Evolutionary conservation across 2,113 vertebrate genomes (phyloP), one percentile per base, ranked within the genome.

Genomic region (Nesogale talazaci): DNA sequence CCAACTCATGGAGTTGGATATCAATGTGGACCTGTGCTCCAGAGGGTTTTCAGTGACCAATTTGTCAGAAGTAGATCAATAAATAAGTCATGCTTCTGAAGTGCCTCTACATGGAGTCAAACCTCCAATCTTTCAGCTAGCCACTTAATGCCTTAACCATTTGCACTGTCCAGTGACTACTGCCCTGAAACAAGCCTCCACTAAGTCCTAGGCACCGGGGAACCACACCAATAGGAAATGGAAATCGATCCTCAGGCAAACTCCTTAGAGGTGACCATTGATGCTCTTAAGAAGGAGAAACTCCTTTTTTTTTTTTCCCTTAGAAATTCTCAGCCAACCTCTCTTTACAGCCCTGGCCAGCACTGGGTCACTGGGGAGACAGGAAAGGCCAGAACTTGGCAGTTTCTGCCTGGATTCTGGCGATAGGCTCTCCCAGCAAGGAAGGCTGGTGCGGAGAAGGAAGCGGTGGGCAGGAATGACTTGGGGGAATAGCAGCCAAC

Each of bases 251-350:
- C 42, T 46, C 27, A 31, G 17, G 31, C 46, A 31, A 16, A 31
- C 40, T 42, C 25, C 27, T 77, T 27, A 31, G 40, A 52, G 27
- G 42, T 17, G 75, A 16, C 42, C 40, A 52, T 19, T 31, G 40
- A 52, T 38, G 40, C 14, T 77, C 12, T 6, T 77, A 77, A 77
- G 40, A 75, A 52, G 40, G 17, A 77, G 75, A 5, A 77, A 52
- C 15, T 27, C 52, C 40, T 15, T 91, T 72, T 65, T 38, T 87
- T 90, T 76, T 91, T 90, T 79, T 91, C 89, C 90, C 70, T 72
- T 42, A 86, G 83, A 94, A 95, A 70, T 89, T 83, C 34, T 67
- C 29, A 89, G 34, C 34, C 88, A 72, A 83, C 31, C 56, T 38
- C 4, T 23, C 34, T 10, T 81, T 79, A 46, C 42, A 76, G 63